phyloP scores from a whole-genome alignment of 2,797 vertebrate genomes.

The Gallinago stenura region DNA sequence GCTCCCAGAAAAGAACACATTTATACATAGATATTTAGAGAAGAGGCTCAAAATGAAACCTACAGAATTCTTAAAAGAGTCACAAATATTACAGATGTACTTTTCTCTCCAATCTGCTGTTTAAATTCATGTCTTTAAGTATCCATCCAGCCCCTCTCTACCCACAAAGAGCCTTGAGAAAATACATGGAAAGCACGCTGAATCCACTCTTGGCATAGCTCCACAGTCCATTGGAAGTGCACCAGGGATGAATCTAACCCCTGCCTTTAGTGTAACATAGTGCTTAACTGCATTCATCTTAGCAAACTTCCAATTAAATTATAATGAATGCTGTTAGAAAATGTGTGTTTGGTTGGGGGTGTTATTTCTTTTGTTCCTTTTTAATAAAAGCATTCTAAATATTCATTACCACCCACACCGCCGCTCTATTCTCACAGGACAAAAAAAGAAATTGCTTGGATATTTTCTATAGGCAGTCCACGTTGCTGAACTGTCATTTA shows the following conservation, averaged over 20 bases:
- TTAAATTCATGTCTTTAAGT: background rate
- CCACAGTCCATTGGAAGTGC: background rate
- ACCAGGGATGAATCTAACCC: background rate
- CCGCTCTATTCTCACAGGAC: background rate
- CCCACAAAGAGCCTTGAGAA: background rate
- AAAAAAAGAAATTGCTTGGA: background rate
- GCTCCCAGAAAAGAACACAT: background rate
- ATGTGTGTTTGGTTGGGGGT: background rate
- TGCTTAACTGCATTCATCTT: background rate
- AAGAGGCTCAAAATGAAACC: background rate
- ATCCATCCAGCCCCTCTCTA: background rate
- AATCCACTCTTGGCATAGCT: background rate
- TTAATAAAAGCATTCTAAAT: conserved; percentile 1
- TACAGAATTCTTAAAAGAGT: background rate
- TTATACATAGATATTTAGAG: background rate
- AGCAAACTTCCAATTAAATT: conserved; percentile 9
- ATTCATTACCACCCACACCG: background rate
- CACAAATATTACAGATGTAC: background rate
- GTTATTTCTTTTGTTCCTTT: background rate
- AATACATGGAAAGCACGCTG: background rate
- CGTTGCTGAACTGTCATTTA: background rate
- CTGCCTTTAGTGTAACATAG: background rate
- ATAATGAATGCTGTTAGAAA: background rate
- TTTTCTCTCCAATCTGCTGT: background rate
- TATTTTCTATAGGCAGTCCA: background rate